phyloP scores from a whole-genome alignment of 2,113 vertebrate species.

The Festucalex cinctus region DNA sequence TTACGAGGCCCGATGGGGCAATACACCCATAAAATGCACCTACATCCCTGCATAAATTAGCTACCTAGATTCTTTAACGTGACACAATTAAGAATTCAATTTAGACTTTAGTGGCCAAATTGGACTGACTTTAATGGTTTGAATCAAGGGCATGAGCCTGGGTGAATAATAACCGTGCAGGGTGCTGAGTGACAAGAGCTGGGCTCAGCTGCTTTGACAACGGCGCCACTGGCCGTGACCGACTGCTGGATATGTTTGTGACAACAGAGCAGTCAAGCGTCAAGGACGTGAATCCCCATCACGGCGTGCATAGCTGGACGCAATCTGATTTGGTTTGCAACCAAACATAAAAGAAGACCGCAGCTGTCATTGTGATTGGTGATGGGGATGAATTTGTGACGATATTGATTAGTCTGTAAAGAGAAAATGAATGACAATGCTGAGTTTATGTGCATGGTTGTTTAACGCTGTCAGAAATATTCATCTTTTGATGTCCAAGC shows the following conservation, averaged over 20 bases:
- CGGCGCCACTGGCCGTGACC: slow-evolving; percentile 35
- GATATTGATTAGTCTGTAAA: neutral
- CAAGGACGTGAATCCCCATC: slow-evolving; percentile 42
- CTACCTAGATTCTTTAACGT: slow-evolving; percentile 8
- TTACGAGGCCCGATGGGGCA: slow-evolving; percentile 23
- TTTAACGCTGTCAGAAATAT: neutral
- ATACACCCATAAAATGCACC: slow-evolving; percentile 12
- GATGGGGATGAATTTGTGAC: neutral
- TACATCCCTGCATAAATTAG: slow-evolving; percentile 25
- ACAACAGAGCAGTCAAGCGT: slow-evolving; percentile 42
- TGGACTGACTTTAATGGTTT: slow-evolving; percentile 46
- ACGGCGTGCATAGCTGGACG: slow-evolving; percentile 25
- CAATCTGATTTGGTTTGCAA: neutral
- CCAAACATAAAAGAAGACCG: neutral
- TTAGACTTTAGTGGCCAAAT: slow-evolving; percentile 37
- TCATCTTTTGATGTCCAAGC: neutral
- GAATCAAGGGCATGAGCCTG: slow-evolving; percentile 37
- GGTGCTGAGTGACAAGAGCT: slow-evolving; percentile 24
- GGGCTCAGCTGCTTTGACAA: slow-evolving; percentile 20
- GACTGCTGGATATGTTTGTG: slow-evolving; percentile 31
- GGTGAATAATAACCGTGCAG: slow-evolving; percentile 39
- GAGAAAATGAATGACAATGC: neutral
- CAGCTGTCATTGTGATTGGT: neutral
- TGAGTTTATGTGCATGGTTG: neutral
- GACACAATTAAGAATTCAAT: slow-evolving; percentile 52